Conservation (phyloP, 2,113 vertebrate species). For the Hypocryptadius cinnamomeus region DNA sequence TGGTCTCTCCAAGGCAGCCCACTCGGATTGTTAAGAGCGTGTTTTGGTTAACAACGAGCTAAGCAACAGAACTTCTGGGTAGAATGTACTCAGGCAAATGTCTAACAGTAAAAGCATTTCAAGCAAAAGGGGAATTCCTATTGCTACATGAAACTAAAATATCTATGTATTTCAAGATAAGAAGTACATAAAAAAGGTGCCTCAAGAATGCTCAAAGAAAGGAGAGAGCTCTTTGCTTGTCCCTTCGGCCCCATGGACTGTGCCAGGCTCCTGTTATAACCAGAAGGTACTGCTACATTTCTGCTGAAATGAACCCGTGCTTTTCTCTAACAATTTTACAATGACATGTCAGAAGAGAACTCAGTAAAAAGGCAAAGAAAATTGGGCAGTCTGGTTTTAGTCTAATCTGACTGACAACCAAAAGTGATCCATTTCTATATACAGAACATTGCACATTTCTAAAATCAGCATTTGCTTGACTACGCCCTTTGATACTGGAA, state of each 20-base stretch:
- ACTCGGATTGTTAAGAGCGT: rapidly evolving
- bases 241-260: neutral
- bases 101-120: neutral
- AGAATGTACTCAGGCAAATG: neutral
- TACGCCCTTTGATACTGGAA: neutral
- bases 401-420: neutral
- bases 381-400: neutral
- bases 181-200: neutral
- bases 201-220: neutral
- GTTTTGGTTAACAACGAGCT: neutral
- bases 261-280: neutral
- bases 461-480: neutral
- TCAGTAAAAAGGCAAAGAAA: neutral
- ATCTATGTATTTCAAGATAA: neutral
- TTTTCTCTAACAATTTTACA: neutral
- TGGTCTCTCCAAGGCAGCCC: neutral
- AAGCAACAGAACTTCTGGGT: neutral
- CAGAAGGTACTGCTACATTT: neutral
- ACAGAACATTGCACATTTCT: neutral
- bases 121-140: neutral
- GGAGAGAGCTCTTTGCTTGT: neutral
- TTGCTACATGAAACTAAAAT: neutral
- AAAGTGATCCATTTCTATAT: neutral
- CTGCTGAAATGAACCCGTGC: neutral
- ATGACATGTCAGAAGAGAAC: neutral